Evolutionary conservation across 2,888 invertebrate species (phyloP), one percentile per base, ranked within the genome.

Genomic region (Trissoscelio sp.): DNA sequence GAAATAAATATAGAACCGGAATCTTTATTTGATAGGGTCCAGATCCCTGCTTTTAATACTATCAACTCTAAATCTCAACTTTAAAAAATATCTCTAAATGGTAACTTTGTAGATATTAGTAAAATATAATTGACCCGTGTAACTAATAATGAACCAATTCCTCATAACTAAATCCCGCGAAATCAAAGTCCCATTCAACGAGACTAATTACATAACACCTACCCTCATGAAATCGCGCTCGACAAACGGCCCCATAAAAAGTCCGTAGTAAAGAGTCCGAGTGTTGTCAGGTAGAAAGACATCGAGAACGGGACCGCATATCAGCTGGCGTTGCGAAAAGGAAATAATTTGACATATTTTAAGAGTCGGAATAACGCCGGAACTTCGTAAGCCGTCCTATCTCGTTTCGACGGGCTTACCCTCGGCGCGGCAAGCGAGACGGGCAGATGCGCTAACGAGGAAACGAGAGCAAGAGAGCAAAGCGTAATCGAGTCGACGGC

Each of bases 271-370:
- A 20, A 24, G 42, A 39, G 18, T 60, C 34, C 31, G 79, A 74
- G n/a, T 28, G 28, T 28, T 28, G 28, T 37, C 37, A 37, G 37
- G 5, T 2, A 37, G 37, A 2, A 37, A 11, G 5, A 3, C 28
- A 6, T 42, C 83, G 84, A 75, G 78, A 84, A 85, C 84, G 86
- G 84, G 86, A 87, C 86, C 86, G 85, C 86, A 88, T 88, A 88
- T 58, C 86, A 87, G 85, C 83, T 84, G 85, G 55, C 31, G 34
- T 60, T 46, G 24, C 73, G 55, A 73, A 44, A 87, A 86, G 86
- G 85, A 90, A 90, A 89, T 90, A 90, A 90, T 90, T 89, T 89
- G 90, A 89, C 89, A 89, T 89, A 89, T 90, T 90, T 90, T 87
- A 89, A 89, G 89, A 89, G 89, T 88, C 89, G 87, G 88, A 90